phyloP scores from a whole-genome alignment of 2,797 vertebrate genomes.

The Enoplosus armatus region DNA sequence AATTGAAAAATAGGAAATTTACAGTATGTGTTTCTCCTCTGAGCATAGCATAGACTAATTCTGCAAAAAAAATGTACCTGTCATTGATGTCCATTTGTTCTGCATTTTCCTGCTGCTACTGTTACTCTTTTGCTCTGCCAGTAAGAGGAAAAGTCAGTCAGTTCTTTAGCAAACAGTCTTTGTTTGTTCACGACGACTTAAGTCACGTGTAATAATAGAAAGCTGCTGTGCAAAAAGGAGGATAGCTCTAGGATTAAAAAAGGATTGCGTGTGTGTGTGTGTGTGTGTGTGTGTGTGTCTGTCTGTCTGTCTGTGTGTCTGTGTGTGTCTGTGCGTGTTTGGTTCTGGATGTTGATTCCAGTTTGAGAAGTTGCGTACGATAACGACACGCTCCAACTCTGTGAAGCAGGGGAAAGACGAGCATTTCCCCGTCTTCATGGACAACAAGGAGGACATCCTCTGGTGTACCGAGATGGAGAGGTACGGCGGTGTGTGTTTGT shows the following conservation, averaged over 20 bases:
- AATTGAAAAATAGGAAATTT: not conserved
- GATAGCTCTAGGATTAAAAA: slow-evolving; percentile 70
- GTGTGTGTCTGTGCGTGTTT: slow-evolving; percentile 55
- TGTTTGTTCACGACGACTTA: not conserved
- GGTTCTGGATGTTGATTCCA: slow-evolving; percentile 81
- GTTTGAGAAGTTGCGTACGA: slow-evolving; percentile 95
- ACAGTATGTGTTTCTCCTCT: not conserved
- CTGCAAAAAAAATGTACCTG: not conserved
- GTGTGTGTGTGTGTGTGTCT: slow-evolving; percentile 48
- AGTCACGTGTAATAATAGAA: slow-evolving; percentile 1
- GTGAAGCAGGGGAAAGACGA: slow-evolving; percentile 94
- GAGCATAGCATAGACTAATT: not conserved
- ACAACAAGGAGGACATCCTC: slow-evolving; percentile 93
- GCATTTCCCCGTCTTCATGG: slow-evolving; percentile 93
- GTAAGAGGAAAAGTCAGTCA: not conserved
- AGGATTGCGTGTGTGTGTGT: slow-evolving; percentile 51
- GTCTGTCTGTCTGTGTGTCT: slow-evolving; percentile 47
- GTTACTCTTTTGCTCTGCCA: not conserved
- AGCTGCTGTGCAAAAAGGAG: slow-evolving; percentile 20
- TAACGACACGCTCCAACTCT: slow-evolving; percentile 95
- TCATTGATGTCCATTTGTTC: not conserved
- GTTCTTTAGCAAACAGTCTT: not conserved
- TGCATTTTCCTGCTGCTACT: not conserved
- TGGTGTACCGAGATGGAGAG: slow-evolving; percentile 95
- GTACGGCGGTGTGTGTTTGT: slow-evolving; percentile 71